A percentile compares a stretch with the other conserved stretches of the same genome.
Conservation (phyloP, 1,140 invertebrate genomes). For the Caerostris extrusa region DNA sequence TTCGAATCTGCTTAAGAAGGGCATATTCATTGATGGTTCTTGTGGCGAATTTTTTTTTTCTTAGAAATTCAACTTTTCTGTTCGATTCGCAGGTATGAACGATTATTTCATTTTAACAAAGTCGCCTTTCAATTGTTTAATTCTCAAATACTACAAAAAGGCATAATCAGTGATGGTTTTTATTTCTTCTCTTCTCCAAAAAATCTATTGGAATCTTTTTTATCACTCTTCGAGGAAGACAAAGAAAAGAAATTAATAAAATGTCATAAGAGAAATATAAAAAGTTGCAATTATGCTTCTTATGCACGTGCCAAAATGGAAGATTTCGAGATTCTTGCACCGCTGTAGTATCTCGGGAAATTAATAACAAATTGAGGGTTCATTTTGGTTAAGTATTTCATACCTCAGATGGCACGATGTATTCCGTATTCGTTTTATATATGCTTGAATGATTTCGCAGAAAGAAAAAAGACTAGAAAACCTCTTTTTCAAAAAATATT, state of each 20-base stretch:
- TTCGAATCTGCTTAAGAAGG: neutral
- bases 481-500: neutral
- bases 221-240: neutral
- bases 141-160: constrained; percentile 46
- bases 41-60: neutral
- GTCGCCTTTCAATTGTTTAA: constrained; percentile 58
- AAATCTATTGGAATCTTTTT: neutral
- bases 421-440: neutral
- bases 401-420: neutral
- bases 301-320: neutral
- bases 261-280: neutral
- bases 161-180: neutral
- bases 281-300: neutral
- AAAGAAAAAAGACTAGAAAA: neutral
- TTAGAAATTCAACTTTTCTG: neutral
- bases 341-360: neutral
- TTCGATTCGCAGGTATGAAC: neutral
- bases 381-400: neutral
- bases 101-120: constrained; percentile 60
- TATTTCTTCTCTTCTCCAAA: neutral
- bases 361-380: neutral
- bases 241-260: neutral
- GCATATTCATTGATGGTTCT: neutral
- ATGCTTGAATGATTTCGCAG: neutral
- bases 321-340: neutral